These are phyloP conservation scores for Drosophila mayri DNA, from an alignment of 1,140 invertebrate species.

Conservation along the genomic window DNA sequence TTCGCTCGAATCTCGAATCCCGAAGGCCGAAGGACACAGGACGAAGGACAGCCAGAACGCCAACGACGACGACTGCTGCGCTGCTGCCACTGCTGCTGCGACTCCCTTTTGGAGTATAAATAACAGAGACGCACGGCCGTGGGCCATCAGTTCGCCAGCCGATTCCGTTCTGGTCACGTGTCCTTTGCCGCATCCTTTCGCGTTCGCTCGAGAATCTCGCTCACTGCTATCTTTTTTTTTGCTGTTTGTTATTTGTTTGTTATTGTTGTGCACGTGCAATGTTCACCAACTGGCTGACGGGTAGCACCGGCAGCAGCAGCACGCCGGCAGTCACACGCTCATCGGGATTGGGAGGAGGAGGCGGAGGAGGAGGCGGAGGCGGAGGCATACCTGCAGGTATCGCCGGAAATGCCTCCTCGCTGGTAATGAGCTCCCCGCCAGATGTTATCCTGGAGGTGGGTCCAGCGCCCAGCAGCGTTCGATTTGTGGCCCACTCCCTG, in stretches of 20 bases:
- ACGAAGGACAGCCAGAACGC: conserved; percentile 1
- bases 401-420: conserved; percentile 40
- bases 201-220: conserved; percentile 11
- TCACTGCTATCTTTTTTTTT: not conserved
- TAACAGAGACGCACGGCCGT: conserved; percentile 63
- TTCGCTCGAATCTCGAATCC: not conserved
- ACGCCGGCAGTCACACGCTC: too few species aligned
- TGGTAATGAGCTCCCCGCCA: conserved; percentile 85
- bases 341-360: not conserved
- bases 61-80: not conserved
- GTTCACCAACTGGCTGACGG: conserved; percentile 85
- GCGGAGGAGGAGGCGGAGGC: not conserved
- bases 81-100: conserved; percentile 1
- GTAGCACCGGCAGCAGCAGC: conserved; percentile 63
- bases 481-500: conserved; percentile 89
- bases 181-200: conserved; percentile 9
- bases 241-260: conserved; percentile 26
- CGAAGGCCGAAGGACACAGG: conserved; percentile 12
- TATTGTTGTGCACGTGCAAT: conserved; percentile 43
- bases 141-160: conserved; percentile 71
- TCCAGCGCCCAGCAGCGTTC: conserved; percentile 86
- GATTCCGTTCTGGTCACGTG: conserved; percentile 68
- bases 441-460: conserved; percentile 89
- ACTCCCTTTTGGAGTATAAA: conserved; percentile 56
- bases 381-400: conserved; percentile 17